Evolutionary conservation across 2,113 vertebrate genomes (phyloP).

Genomic region (Origma solitaria): DNA sequence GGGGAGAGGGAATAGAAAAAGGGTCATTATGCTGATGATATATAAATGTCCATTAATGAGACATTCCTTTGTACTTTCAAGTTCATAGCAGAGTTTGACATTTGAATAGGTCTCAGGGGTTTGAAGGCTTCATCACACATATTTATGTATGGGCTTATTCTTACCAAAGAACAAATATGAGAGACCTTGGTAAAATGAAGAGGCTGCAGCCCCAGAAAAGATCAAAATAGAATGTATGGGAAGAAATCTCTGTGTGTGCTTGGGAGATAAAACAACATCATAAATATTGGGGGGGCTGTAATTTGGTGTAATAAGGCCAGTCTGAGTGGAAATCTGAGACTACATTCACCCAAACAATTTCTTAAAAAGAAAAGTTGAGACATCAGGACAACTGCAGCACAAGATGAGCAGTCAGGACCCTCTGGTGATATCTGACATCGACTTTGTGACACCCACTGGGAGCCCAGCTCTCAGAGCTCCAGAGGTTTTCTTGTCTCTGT

Average conservation of each 20-base stretch:
- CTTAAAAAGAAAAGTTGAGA: neutral
- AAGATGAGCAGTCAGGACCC: neutral
- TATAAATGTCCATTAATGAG: conserved; percentile 19
- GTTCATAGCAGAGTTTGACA: neutral
- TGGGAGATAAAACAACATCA: neutral
- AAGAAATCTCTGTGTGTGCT: neutral
- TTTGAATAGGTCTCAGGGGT: neutral
- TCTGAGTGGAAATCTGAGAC: neutral
- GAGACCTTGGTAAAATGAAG: neutral
- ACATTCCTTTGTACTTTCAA: conserved; percentile 13
- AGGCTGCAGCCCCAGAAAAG: neutral
- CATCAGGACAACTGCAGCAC: neutral
- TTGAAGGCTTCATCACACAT: neutral
- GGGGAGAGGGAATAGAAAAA: neutral
- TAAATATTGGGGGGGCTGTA: neutral
- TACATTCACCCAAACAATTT: neutral
- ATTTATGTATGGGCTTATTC: neutral
- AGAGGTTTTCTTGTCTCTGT: neutral
- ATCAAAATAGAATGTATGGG: neutral
- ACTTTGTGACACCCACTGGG: neutral
- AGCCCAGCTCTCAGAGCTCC: neutral
- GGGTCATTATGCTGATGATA: conserved; percentile 16
- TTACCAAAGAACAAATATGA: neutral
- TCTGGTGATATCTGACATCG: neutral
- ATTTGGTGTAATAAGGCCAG: neutral